These are phyloP conservation scores for Drosophila pruinosa DNA, from an alignment of 1,140 invertebrate species.

Conservation along the genomic window DNA sequence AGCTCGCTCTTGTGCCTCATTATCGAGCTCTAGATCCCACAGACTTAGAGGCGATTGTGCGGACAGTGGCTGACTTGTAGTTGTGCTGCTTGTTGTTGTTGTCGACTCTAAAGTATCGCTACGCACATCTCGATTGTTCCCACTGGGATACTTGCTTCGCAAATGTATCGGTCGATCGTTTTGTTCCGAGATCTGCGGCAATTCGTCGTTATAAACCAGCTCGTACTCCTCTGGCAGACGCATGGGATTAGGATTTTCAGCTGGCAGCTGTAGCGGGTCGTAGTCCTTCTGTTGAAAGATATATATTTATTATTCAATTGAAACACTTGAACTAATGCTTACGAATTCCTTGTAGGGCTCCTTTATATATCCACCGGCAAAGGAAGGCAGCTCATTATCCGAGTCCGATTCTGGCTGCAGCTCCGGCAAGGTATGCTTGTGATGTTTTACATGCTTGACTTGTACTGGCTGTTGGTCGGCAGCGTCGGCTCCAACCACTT, in stretches of 20 bases:
- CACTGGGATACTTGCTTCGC: conserved; percentile 72
- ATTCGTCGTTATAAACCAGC: conserved; percentile 65
- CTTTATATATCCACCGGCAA: conserved; percentile 48
- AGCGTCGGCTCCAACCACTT: conserved; percentile 47
- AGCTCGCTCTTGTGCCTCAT: conserved; percentile 64
- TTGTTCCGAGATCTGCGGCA: conserved; percentile 54
- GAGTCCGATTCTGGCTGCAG: conserved; percentile 45
- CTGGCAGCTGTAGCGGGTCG: conserved; percentile 24
- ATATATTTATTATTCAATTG: background rate
- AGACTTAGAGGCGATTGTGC: conserved; percentile 65
- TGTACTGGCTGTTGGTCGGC: conserved; percentile 7
- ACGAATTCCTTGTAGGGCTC: conserved; percentile 65
- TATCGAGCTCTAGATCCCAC: conserved; percentile 81
- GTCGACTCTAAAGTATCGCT: conserved; percentile 54
- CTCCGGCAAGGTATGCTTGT: conserved; percentile 60
- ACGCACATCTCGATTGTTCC: conserved; percentile 71
- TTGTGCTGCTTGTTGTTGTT: conserved; percentile 11
- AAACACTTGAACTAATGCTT: conserved; percentile 17
- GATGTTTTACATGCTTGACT: conserved; percentile 48
- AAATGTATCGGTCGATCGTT: conserved; percentile 74
- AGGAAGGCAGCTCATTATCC: conserved; percentile 58
- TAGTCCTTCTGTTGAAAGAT: conserved; percentile 53
- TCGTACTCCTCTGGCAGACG: conserved; percentile 65
- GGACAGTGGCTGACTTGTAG: conserved; percentile 43
- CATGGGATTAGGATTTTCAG: conserved; percentile 49